A percentile compares a stretch with the other conserved stretches of the same genome.
These are phyloP conservation scores for Coturnix japonica DNA, from an alignment of 2,113 vertebrate genomes.

Conservation along the genomic window DNA sequence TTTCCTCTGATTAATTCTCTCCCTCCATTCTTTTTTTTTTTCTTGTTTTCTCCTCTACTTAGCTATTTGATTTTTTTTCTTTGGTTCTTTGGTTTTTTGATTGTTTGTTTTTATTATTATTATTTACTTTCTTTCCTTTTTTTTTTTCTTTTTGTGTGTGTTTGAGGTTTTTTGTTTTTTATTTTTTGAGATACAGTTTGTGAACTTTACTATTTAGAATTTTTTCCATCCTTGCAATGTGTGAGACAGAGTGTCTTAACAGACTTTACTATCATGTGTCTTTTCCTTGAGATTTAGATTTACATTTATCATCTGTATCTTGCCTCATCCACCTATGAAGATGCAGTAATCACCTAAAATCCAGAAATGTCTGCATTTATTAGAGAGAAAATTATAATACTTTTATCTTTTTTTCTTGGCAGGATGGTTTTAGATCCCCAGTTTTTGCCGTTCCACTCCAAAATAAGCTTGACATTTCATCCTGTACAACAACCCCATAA, in stretches of 20 bases:
- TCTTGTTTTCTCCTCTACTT: not conserved
- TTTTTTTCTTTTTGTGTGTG: not conserved
- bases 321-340: not conserved
- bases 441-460: not conserved
- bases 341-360: not conserved
- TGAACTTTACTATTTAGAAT: not conserved
- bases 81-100: not conserved
- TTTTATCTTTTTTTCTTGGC: not conserved
- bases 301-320: not conserved
- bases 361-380: not conserved
- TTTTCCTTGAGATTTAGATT: not conserved
- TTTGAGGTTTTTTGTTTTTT: too few species aligned
- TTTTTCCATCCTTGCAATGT: not conserved
- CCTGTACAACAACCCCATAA: not conserved
- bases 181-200: not conserved
- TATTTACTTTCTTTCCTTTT: not conserved
- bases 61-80: not conserved
- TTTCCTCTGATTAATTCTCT: slow-evolving; percentile 10
- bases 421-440: not conserved
- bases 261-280: not conserved
- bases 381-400: not conserved
- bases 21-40: not conserved
- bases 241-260: not conserved
- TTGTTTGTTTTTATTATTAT: not conserved
- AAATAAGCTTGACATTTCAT: not conserved